Conservation (phyloP, 2,797 vertebrate genomes). For the Cynopterus sphinx region DNA sequence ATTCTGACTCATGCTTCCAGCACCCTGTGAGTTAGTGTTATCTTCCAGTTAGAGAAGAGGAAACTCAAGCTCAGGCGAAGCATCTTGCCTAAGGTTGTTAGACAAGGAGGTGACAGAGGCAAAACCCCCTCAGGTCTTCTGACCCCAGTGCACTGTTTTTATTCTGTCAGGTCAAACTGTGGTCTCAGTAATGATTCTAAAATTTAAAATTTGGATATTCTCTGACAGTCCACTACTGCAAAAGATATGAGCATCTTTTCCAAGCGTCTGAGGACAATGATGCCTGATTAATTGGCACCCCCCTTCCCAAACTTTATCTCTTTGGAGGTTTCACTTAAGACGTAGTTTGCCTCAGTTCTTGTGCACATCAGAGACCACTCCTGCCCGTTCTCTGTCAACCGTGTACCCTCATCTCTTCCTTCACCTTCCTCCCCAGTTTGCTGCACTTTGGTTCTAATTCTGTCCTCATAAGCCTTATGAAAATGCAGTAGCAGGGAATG, state of each 20-base stretch:
- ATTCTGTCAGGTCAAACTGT: constrained; percentile 2
- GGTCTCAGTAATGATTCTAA: constrained; percentile 33
- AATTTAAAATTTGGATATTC: not conserved
- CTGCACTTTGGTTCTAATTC: not conserved
- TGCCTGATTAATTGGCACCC: not conserved
- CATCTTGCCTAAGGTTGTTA: constrained; percentile 32
- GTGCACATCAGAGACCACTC: not conserved
- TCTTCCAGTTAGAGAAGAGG: not conserved
- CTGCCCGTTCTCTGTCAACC: not conserved
- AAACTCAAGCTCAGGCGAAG: not conserved
- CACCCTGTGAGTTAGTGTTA: not conserved
- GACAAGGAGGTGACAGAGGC: not conserved
- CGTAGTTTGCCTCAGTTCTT: not conserved
- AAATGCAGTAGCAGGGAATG: not conserved
- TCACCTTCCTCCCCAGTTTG: not conserved
- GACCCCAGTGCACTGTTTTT: not conserved
- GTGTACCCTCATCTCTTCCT: rapidly evolving
- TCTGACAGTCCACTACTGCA: not conserved
- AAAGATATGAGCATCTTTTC: not conserved
- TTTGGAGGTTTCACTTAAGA: not conserved
- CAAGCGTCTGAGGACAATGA: not conserved
- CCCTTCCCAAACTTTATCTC: not conserved
- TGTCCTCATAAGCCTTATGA: not conserved
- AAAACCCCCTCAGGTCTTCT: constrained; percentile 54
- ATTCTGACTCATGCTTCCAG: not conserved